phyloP scores from a whole-genome alignment of 1,140 invertebrate species.

The Acromyrmex echinatior region DNA sequence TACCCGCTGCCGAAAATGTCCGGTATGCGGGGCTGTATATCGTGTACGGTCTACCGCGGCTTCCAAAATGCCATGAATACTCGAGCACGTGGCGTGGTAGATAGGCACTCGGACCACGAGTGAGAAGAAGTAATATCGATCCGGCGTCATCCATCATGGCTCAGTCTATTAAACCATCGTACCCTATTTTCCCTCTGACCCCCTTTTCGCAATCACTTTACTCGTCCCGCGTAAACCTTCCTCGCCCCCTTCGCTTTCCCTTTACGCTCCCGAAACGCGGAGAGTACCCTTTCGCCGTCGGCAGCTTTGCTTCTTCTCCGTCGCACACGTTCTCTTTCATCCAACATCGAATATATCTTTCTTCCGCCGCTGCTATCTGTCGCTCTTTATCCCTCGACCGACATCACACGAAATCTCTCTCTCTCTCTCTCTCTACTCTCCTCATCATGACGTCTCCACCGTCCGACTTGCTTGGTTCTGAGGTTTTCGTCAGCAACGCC shows the following conservation, averaged over 20 bases:
- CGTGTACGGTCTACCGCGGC: constrained; percentile 58
- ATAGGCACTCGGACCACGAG: constrained; percentile 55
- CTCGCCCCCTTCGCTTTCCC: constrained; percentile 19
- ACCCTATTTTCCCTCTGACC: constrained; percentile 77
- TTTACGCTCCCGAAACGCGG: not conserved
- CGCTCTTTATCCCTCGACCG: constrained; percentile 40
- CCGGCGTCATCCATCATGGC: constrained; percentile 79
- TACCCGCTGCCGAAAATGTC: constrained; percentile 62
- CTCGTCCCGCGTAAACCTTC: constrained; percentile 64
- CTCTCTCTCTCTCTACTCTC: not conserved
- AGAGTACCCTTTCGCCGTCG: not conserved
- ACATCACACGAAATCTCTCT: constrained; percentile 40
- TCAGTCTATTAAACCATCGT: constrained; percentile 80
- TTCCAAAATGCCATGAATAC: constrained; percentile 71
- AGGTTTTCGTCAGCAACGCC: constrained; percentile 58
- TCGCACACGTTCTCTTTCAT: constrained; percentile 15
- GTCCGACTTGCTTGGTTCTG: constrained; percentile 52
- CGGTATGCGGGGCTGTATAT: constrained; percentile 67
- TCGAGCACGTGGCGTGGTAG: constrained; percentile 51
- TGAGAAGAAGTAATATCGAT: constrained; percentile 79
- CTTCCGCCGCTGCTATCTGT: constrained; percentile 15
- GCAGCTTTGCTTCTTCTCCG: constrained; percentile 27
- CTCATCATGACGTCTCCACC: constrained; percentile 40
- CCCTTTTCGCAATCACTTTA: constrained; percentile 79
- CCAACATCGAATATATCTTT: constrained; percentile 37